Conservation (phyloP, 1,140 invertebrate genomes). For the Diabrotica virgifera region DNA sequence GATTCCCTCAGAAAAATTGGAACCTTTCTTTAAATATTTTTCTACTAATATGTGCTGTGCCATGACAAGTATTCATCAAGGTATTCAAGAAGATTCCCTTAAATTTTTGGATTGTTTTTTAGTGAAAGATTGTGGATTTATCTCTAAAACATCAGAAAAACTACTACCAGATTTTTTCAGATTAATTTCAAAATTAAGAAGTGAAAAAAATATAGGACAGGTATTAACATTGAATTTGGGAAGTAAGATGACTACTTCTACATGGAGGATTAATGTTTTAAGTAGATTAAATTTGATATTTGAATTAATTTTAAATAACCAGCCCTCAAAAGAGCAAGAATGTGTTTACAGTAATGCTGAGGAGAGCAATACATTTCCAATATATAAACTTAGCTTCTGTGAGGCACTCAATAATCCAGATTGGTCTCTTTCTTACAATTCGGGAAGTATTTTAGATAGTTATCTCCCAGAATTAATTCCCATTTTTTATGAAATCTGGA, state of each 20-base stretch:
- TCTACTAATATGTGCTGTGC: slow-evolving; percentile 77
- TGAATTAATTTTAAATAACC: slow-evolving; percentile 11
- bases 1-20: slow-evolving; percentile 49
- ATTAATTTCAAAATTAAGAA: slow-evolving; percentile 69
- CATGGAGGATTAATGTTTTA: slow-evolving; percentile 74
- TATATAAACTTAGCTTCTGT: slow-evolving; percentile 16
- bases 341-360: neutral
- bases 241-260: slow-evolving; percentile 65
- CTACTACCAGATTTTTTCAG: slow-evolving; percentile 75
- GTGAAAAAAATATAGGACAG: slow-evolving; percentile 60
- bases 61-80: slow-evolving; percentile 80
- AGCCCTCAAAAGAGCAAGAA: neutral
- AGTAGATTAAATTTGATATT: slow-evolving; percentile 62
- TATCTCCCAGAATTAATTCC: slow-evolving; percentile 64
- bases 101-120: slow-evolving; percentile 70
- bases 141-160: slow-evolving; percentile 63
- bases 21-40: slow-evolving; percentile 71
- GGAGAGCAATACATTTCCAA: neutral
- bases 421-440: slow-evolving; percentile 3
- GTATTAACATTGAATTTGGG: slow-evolving; percentile 62
- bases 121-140: slow-evolving; percentile 56
- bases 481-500: slow-evolving; percentile 70
- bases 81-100: slow-evolving; percentile 78
- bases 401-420: slow-evolving; percentile 1
- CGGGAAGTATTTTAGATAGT: slow-evolving; percentile 30